Base-by-base conservation (phyloP, 2,113 vertebrate genomes). In the Hoplias malabaricus region DNA sequence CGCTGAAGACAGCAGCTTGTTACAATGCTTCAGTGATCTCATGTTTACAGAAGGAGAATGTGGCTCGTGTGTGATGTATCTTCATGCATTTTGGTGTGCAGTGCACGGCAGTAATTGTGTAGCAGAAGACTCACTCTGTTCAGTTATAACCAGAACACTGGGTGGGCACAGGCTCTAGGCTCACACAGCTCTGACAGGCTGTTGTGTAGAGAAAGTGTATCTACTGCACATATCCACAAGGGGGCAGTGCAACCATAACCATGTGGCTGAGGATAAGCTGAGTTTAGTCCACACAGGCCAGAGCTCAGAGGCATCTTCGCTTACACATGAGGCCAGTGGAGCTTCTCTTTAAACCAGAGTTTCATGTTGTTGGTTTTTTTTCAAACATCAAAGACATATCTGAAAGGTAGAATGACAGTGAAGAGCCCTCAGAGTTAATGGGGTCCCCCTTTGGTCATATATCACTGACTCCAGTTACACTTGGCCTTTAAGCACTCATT, bases 221-320 rank as follows among this genome's bases (percentile, higher is more conserved):
- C 36, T 1, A 34, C 36, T 33, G 38, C 57, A 36, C 31, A 19
- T 21, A 0, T 62, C 84, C 90, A 87, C 79, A 82, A 88, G 91
- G 83, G 82, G 89, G 82, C 83, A 72, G 79, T 43, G 31, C 62
- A 38, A 34, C 63, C 33, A 2, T 59, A 27, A 25, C 21, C 48
- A 2, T 46, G 9, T 5, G 5, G 31, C 36, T 9, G 27, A 12
- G 38, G 33, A 74, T 62, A 12, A 33, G 31, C n/a, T 11, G 25
- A 7, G 68, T 56, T 46, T 50, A 61, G 65, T 63, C 43, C 11
- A 19, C 38, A 63, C 21, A 31, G 50, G 43, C 1, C 23, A 43
- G 27, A 33, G 34, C 48, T 78, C 63, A 53, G 19, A 1, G 43
- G 23, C 29, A 57, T 40, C n/a, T 29, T 59, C 43, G 14, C 16